phyloP scores from a whole-genome alignment of 2,113 vertebrate species.

The Bothrops jararaca region DNA sequence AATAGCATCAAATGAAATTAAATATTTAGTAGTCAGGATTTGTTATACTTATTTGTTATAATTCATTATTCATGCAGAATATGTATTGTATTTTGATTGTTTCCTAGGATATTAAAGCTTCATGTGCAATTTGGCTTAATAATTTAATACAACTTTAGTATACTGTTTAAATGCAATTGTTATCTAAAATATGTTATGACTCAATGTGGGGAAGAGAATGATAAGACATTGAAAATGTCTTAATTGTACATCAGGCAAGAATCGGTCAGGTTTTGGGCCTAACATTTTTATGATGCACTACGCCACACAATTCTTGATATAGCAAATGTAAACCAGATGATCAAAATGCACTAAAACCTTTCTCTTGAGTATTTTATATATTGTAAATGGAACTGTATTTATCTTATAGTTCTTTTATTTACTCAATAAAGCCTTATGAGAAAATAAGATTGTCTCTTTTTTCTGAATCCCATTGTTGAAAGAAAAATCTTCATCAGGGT shows the following conservation, averaged over 20 bases:
- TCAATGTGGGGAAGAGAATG: slow-evolving; percentile 23
- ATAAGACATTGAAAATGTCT: background rate
- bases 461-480: background rate
- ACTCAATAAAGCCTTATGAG: slow-evolving; percentile 14
- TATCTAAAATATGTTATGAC: slow-evolving; percentile 21
- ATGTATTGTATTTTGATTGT: slow-evolving; percentile 10
- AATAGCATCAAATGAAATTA: slow-evolving; percentile 15
- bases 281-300: slow-evolving; percentile 29
- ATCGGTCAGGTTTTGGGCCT: background rate
- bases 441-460: background rate
- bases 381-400: slow-evolving; percentile 6
- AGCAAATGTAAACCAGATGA: background rate
- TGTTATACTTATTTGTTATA: background rate
- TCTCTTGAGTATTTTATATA: slow-evolving; percentile 21
- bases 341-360: slow-evolving; percentile 16
- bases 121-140: slow-evolving; percentile 39
- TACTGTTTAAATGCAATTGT: slow-evolving; percentile 30
- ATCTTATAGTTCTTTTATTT: background rate
- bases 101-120: slow-evolving; percentile 34
- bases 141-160: slow-evolving; percentile 34
- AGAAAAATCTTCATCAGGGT: no score
- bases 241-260: background rate
- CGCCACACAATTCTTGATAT: slow-evolving; percentile 9
- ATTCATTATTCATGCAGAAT: slow-evolving; percentile 11
- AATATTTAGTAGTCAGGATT: slow-evolving; percentile 1